phyloP scores from a whole-genome alignment of 2,113 vertebrate genomes.

The Colistium nudipinnis region DNA sequence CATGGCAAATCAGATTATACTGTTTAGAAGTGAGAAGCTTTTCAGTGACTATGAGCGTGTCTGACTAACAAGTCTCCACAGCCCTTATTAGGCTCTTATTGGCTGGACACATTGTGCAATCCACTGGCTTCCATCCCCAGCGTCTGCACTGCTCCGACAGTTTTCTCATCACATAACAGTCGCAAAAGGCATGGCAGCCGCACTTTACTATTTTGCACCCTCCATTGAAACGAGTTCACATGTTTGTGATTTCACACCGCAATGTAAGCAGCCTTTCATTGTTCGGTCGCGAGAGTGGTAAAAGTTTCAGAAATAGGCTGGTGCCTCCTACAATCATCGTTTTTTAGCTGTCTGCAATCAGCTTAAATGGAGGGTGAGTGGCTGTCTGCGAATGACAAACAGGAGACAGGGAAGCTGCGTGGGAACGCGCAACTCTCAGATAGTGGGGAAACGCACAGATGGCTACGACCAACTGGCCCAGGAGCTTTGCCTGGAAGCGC shows the following conservation, averaged over 20 bases:
- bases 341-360: too few relatives aligned
- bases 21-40: slow-evolving; percentile 28
- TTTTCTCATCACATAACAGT: not conserved
- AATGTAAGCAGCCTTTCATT: too few relatives aligned
- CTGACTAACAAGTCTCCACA: slow-evolving; percentile 71
- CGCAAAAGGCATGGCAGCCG: too few relatives aligned
- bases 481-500: not conserved
- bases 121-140: slow-evolving; percentile 19
- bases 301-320: too few relatives aligned
- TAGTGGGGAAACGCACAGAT: not conserved
- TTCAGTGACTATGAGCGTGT: slow-evolving; percentile 23
- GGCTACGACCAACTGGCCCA: not conserved
- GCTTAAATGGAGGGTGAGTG: not conserved
- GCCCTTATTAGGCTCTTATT: slow-evolving; percentile 67
- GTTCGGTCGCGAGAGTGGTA: too few relatives aligned
- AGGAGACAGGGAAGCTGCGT: not conserved
- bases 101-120: slow-evolving; percentile 31
- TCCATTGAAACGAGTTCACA: too few relatives aligned
- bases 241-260: too few relatives aligned
- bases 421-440: not conserved
- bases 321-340: too few relatives aligned
- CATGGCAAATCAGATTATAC: slow-evolving; percentile 25
- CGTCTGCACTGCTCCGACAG: not conserved
- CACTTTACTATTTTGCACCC: too few relatives aligned
- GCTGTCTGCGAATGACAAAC: not conserved